Evolutionary conservation across 2,113 vertebrate genomes (phyloP), one percentile per base, ranked within the genome.

Genomic region (Ochotona curzoniae): DNA sequence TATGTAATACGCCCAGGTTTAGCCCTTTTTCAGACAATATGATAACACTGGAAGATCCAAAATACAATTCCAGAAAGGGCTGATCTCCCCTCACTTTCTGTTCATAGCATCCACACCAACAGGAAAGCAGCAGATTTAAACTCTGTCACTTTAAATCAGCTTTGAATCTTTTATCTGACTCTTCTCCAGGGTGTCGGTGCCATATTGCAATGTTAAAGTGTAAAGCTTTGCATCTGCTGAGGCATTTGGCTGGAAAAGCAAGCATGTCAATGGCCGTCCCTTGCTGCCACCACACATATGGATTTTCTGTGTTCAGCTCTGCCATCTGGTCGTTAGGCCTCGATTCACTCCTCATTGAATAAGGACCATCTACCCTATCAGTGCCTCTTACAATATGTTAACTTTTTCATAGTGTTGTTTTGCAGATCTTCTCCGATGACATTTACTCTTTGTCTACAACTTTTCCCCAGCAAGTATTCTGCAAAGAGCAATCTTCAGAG

Each of bases 141-240:
- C 44, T 70, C 49, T 96, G 81, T 96, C 93, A 87, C 97, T 98
- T 98, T 98, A 98, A 98, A 97, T 95, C 93, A 90, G 83, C 92
- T 97, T 97, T 97, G 85, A 95, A 96, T 97, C 96, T 85, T 96
- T 76, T 25, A 87, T 90, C 76, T 94, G 97, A 94, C 93, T 97
- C 97, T 98, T 96, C 97, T 98, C 96, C 51, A 7, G 80, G 97
- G 97, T 96, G 97, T 98, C 97, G 95, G 89, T 98, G 98, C 96
- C 98, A 98, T 98, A 98, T 98, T 98, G 98, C 97, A 96, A 97
- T 97, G 97, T 97, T 98, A 98, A 98, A 98, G 97, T 98, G 97
- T 98, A 98, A 98, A 98, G 98, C 92, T 97, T 97, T 98, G 97
- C 98, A 98, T 98, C 98, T 98, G 98, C 97, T 38, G 89, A 98